Evolutionary conservation across 2,888 invertebrate genomes (phyloP), one percentile per base, ranked within the genome.

Genomic region (Pseudolycoriella hygida): DNA sequence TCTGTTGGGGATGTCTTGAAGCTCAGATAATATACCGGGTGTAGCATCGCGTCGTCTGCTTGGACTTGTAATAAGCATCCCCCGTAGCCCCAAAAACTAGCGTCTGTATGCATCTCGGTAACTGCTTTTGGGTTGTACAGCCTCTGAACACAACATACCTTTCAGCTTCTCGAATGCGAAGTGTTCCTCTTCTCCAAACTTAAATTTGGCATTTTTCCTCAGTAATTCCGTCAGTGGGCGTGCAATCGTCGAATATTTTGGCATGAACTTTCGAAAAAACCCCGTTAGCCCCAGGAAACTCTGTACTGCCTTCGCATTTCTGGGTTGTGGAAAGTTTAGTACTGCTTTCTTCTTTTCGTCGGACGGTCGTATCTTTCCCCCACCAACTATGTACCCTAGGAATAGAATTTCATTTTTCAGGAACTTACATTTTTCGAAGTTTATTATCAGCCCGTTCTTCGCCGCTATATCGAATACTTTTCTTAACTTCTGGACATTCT

Each of bases 391-490:
- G 37, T 56, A 57, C 3, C 59, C 56, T 15, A 60, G 44, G 45
- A 51, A 59, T 25, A 50, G 48, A 1, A 59, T 51, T 48, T 53
- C 50, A 41, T 53, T 52, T 17, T 42, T 40, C 5, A 55, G 42
- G 42, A 56, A 56, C 46, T 54, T 47, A 4, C 50, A 53, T 47
- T 55, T 55, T 17, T 53, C 52, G 4, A 55, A 32, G 42, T 55
- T 53, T 3, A 54, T 48, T 53, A 52, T 53, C 2, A 54, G 47
- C 46, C 34, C 37, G 14, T 37, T 8, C 14, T 11, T n/a, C 14
- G 11, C 37, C 4, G 37, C 37, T 11, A 37, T 14, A n/a, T 5
- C 14, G n/a, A 37, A n/a, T 4, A 37, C 37, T n/a, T 14, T 5
- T 37, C 14, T 37, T n/a, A 37, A n/a, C 37, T 37, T 37, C n/a